Conservation (phyloP, 2,888 invertebrate genomes). For the Scaptomyza tumidula region DNA sequence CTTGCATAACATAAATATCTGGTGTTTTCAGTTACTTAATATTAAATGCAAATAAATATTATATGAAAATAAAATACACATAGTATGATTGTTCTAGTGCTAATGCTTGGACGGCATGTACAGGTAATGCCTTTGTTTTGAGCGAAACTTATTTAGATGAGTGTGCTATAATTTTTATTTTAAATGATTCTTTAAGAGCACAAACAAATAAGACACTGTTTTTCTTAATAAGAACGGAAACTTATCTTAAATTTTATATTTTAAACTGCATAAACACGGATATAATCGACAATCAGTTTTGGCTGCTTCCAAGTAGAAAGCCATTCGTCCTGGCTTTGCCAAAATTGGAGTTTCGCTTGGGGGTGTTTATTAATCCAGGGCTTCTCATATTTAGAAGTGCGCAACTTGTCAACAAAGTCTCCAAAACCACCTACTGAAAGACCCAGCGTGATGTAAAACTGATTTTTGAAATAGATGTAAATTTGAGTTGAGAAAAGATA, state of each 20-base stretch:
- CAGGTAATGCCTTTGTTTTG: too few species aligned
- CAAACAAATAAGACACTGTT: too few species aligned
- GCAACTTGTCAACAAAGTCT: slow-evolving; percentile 87
- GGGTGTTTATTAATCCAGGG: slow-evolving; percentile 90
- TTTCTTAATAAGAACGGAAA: too few species aligned
- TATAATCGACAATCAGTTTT: slow-evolving; percentile 78
- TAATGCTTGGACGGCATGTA: too few species aligned
- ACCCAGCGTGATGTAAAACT: slow-evolving; percentile 92
- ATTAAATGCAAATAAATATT: too few species aligned
- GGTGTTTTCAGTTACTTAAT: too few species aligned
- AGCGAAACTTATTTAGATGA: too few species aligned
- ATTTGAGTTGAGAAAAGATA: not conserved
- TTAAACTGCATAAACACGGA: slow-evolving; percentile 81
- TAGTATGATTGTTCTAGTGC: too few species aligned
- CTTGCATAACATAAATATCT: not conserved
- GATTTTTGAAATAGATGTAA: slow-evolving; percentile 11
- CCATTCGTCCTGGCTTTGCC: slow-evolving; percentile 88
- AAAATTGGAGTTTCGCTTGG: slow-evolving; percentile 89
- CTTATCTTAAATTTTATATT: too few species aligned
- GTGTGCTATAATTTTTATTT: too few species aligned
- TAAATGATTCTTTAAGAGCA: too few species aligned
- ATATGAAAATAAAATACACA: too few species aligned
- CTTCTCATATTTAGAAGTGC: slow-evolving; percentile 84
- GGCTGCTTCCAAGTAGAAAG: slow-evolving; percentile 88
- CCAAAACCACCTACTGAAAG: slow-evolving; percentile 91